Conservation (phyloP, 2,113 vertebrate species). For the Oceanites oceanicus region DNA sequence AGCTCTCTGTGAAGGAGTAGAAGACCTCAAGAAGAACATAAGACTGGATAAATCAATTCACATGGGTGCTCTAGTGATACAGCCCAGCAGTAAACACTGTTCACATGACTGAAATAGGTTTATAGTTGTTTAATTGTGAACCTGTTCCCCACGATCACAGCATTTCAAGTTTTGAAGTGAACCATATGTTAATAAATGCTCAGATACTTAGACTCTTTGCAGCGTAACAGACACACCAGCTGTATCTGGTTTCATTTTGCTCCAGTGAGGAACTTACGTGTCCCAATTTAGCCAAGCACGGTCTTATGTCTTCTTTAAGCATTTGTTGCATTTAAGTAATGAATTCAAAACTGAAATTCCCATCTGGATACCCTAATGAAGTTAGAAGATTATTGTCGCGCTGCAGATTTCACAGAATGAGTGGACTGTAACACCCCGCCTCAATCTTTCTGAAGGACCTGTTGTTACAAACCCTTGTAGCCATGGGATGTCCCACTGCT, state of each 20-base stretch:
- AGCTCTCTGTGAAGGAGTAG: constrained; percentile 21
- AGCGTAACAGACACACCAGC: background rate
- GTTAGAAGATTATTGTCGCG: background rate
- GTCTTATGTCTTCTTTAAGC: background rate
- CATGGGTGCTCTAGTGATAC: background rate
- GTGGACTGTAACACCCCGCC: rapidly evolving
- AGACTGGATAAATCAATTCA: background rate
- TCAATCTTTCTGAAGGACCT: background rate
- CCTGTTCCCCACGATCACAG: background rate
- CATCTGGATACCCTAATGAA: background rate
- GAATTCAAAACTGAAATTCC: background rate
- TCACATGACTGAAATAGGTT: background rate
- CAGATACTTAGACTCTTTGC: background rate
- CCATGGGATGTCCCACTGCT: background rate
- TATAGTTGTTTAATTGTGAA: background rate
- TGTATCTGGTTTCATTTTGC: background rate
- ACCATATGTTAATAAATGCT: constrained; percentile 1
- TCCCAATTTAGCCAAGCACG: background rate
- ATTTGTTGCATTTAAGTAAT: background rate
- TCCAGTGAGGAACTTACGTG: background rate
- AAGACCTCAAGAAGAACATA: constrained; percentile 19
- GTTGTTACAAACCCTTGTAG: background rate
- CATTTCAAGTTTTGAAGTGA: background rate
- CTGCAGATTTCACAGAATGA: background rate
- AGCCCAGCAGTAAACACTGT: background rate